Conservation (phyloP, 2,113 vertebrate genomes). For the Chroicocephalus ridibundus region DNA sequence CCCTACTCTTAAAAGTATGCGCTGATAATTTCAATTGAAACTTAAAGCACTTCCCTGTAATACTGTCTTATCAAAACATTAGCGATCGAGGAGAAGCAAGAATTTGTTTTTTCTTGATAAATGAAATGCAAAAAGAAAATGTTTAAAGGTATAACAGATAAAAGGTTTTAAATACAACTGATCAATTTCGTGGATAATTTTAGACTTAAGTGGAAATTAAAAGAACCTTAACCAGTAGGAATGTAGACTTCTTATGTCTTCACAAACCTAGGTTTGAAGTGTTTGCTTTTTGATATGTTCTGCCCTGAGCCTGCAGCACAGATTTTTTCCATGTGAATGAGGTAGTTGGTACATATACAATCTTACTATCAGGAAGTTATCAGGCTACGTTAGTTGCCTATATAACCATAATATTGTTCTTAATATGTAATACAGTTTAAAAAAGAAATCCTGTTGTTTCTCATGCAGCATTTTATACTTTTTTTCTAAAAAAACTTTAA, state of each 20-base stretch:
- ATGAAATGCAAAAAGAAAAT: not conserved
- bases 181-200: not conserved
- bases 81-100: not conserved
- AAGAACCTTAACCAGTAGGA: not conserved
- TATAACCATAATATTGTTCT: not conserved
- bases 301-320: not conserved
- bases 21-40: not conserved
- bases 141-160: not conserved
- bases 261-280: not conserved
- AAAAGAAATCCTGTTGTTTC: not conserved
- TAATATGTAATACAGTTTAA: not conserved
- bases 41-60: not conserved
- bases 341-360: rapidly evolving
- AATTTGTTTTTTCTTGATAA: not conserved
- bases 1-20: not conserved
- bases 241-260: not conserved
- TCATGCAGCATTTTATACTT: not conserved
- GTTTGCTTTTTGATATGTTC: not conserved
- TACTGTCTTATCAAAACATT: not conserved
- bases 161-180: not conserved
- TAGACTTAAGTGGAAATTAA: not conserved
- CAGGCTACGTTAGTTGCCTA: not conserved
- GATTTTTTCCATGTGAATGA: not conserved
- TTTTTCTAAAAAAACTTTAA: not conserved
- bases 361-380: not conserved